These are phyloP conservation scores for Campodea augens DNA, from an alignment of 1,140 invertebrate genomes.

Conservation along the genomic window DNA sequence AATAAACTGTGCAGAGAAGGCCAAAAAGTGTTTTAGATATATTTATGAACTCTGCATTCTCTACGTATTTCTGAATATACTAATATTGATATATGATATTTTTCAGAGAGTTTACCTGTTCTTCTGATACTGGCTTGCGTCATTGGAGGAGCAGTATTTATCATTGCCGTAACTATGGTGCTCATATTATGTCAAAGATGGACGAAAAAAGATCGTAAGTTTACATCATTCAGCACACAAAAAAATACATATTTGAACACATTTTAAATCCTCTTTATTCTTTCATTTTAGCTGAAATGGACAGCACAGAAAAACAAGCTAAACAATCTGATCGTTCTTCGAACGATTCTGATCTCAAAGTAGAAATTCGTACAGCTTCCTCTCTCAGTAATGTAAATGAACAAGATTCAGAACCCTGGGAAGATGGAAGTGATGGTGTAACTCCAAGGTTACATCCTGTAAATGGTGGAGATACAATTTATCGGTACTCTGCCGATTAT, in stretches of 20 bases:
- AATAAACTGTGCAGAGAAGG: too few relatives aligned
- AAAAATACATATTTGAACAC: too few relatives aligned
- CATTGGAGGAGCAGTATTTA: conserved; percentile 40
- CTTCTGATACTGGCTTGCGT: conserved; percentile 39
- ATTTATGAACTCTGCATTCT: too few relatives aligned
- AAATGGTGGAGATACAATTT: conserved; percentile 29
- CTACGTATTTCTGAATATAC: too few relatives aligned
- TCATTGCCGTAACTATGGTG: conserved; percentile 39
- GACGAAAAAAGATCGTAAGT: conserved; percentile 22
- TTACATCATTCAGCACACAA: neutral
- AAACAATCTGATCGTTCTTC: conserved; percentile 73
- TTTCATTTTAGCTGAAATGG: conserved; percentile 23
- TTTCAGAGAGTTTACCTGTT: conserved; percentile 42
- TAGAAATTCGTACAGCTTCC: conserved; percentile 64
- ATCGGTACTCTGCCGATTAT: conserved; percentile 73
- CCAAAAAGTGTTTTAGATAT: too few relatives aligned
- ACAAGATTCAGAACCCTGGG: conserved; percentile 29
- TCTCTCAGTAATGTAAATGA: conserved; percentile 50
- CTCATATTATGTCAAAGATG: conserved; percentile 40
- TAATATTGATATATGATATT: too few relatives aligned
- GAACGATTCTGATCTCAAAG: conserved; percentile 74
- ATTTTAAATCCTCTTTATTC: neutral
- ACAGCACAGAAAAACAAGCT: conserved; percentile 52
- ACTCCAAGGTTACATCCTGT: conserved; percentile 20
- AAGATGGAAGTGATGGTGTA: conserved; percentile 24